Evolutionary conservation across 2,113 vertebrate species (phyloP).

Genomic region (Electrona antarctica): DNA sequence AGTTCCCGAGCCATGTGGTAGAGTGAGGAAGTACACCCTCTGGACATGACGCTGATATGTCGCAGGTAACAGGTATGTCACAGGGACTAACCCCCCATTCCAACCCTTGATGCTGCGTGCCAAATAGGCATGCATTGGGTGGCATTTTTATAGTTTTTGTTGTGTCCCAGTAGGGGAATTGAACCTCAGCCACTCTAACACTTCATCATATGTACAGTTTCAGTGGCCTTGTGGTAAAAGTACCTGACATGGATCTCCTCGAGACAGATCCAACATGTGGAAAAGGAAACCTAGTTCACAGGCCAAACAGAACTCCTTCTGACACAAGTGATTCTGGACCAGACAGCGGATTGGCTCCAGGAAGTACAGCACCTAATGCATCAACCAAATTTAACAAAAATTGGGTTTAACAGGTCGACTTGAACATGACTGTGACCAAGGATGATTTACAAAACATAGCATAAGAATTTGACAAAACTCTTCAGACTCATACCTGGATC

Average conservation of each 20-base stretch:
- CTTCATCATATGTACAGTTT: not conserved
- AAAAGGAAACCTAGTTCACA: slow-evolving; percentile 97
- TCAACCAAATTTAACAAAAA: slow-evolving; percentile 8
- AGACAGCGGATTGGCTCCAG: slow-evolving; percentile 93
- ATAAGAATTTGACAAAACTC: not conserved
- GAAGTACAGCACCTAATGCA: slow-evolving; percentile 90
- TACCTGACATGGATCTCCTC: slow-evolving; percentile 97
- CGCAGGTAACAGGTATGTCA: no score
- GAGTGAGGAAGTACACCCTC: no score
- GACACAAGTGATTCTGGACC: slow-evolving; percentile 97
- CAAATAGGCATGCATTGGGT: no score
- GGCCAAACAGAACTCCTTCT: slow-evolving; percentile 98
- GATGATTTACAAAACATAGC: not conserved
- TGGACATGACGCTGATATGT: no score
- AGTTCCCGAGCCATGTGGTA: no score
- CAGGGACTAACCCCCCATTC: no score
- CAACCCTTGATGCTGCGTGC: no score
- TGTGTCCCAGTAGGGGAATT: no score
- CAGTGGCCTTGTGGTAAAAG: not conserved
- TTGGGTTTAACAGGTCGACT: not conserved
- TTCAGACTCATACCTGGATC: slow-evolving; percentile 86
- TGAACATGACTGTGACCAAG: not conserved
- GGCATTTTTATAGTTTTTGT: no score
- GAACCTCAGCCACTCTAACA: no score
- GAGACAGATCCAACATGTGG: slow-evolving; percentile 96